Conservation (phyloP, 2,888 invertebrate species). For the Fabriciana adippe region DNA sequence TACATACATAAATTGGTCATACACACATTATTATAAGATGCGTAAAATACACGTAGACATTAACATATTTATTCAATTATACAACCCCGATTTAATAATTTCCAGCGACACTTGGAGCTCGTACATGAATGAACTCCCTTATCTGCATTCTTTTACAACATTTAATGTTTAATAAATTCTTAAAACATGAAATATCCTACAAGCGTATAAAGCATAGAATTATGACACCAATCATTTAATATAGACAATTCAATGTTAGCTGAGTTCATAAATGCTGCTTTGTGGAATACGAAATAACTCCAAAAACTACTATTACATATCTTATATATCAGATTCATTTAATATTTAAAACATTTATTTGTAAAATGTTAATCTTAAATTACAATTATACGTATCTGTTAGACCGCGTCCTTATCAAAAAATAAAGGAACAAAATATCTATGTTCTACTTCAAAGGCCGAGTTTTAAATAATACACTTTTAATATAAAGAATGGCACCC, state of each 20-base stretch:
- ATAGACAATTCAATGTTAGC: slow-evolving; percentile 14
- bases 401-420: slow-evolving; percentile 3
- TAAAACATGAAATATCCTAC: slow-evolving; percentile 19
- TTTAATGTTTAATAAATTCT: slow-evolving; percentile 8
- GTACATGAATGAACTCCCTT: neutral
- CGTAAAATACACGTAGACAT: slow-evolving; percentile 12
- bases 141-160: slow-evolving; percentile 5
- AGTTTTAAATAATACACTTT: neutral
- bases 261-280: slow-evolving; percentile 9
- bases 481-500: neutral
- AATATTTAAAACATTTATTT: neutral
- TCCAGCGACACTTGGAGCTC: slow-evolving; percentile 3
- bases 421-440: neutral
- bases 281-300: slow-evolving; percentile 13
- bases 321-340: slow-evolving; percentile 7
- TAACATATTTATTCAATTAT: slow-evolving; percentile 19
- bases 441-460: neutral
- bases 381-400: neutral
- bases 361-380: neutral
- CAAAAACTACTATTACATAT: slow-evolving; percentile 9
- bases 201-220: slow-evolving; percentile 21
- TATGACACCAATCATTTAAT: slow-evolving; percentile 21
- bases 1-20: slow-evolving; percentile 11
- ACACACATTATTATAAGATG: slow-evolving; percentile 9
- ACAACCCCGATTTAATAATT: slow-evolving; percentile 7